Evolutionary conservation across 2,113 vertebrate genomes (phyloP), one percentile per base, ranked within the genome.

Genomic region (Heterotilapia buettikoferi): DNA sequence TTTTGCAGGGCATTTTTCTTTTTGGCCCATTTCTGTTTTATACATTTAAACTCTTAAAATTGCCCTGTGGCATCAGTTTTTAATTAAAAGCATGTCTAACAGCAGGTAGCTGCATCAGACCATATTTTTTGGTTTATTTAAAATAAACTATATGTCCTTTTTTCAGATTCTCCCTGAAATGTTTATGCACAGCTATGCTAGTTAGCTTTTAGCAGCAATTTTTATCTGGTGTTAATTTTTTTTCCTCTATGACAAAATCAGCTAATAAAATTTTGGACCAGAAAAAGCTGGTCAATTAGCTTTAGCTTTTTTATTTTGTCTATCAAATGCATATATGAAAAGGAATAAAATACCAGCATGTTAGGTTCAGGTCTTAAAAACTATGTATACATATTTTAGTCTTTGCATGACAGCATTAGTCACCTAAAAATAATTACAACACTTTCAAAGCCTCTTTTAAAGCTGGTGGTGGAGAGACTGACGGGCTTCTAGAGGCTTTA

Each of bases 1-100:
- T 61, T 68, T 40, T 68, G 19, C 11, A 68, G 63, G 33, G 33
- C 10, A 13, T 63, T 68, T 68, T 68, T 68, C 7, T 9, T 6
- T 71, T 24, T 3, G 3, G 0, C n/a, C n/a, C 5, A 4, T 24
- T 71, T 71, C 7, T 16, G 3, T 71, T 71, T 16, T 24, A 71
- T 14, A 3, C 21, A 16, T 71, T 71, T 26, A 0, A 43, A 40
- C 3, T 68, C 40, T 68, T 9, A 40, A 12, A 40, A 21, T 14
- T 14, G 36, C 4, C 36, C 63, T 1, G 13, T 71, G 38, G 38
- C 38, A 71, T 43, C n/a, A 43, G 38, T 1, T 71, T 6, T 16
- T 4, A 43, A 43, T 71, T 71, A 4, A 71, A 71, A 43, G 38
- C 38, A 0, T n/a, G 2, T 38, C 33, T 38, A 66, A 18, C 68